Evolutionary conservation across 2,888 invertebrate genomes (phyloP).

Genomic region (Ceramica pisi): DNA sequence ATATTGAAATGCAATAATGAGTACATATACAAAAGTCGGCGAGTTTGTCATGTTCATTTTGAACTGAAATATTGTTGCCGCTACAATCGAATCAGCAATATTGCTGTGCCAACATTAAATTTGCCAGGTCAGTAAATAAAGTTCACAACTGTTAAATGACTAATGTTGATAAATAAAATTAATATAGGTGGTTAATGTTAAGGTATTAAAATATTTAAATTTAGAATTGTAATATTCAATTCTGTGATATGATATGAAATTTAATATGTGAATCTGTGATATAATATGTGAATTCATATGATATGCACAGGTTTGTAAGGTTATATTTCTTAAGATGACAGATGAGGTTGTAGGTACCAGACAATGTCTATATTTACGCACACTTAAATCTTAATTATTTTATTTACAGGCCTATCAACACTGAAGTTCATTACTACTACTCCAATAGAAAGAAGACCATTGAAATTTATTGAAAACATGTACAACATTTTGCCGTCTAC

Average conservation of each 20-base stretch:
- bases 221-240: too few species aligned
- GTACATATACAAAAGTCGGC: conserved; percentile 3
- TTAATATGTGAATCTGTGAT: too few species aligned
- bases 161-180: conserved; percentile 5
- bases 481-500: not conserved
- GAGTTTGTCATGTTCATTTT: conserved; percentile 11
- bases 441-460: conserved; percentile 3
- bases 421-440: not conserved
- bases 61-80: conserved; percentile 10
- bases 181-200: too few species aligned
- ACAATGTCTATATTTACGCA: too few species aligned
- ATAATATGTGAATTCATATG: too few species aligned
- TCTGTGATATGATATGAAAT: too few species aligned
- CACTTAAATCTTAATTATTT: too few species aligned
- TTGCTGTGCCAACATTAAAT: conserved; percentile 12
- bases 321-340: too few species aligned
- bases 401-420: too few species aligned
- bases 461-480: conserved; percentile 1
- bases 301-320: too few species aligned
- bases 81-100: conserved; percentile 9
- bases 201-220: too few species aligned
- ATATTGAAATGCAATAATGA: conserved; percentile 10
- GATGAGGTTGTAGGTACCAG: too few species aligned
- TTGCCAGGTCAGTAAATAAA: conserved; percentile 1
- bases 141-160: not conserved